phyloP scores from a whole-genome alignment of 2,888 invertebrate species.

The Cacoxenus indagator region DNA sequence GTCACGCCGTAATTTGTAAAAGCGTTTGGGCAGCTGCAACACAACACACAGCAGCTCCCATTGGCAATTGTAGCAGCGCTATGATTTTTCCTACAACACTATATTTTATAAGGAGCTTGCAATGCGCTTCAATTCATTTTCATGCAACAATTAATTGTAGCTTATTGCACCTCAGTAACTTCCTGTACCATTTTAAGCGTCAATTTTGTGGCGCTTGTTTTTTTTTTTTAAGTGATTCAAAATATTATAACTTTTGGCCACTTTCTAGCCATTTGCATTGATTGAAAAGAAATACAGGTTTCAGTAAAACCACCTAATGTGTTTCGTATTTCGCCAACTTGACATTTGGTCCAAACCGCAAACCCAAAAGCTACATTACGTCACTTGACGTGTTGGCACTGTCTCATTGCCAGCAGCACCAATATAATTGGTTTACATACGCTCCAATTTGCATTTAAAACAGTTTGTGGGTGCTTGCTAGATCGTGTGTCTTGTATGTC shows the following conservation, averaged over 20 bases:
- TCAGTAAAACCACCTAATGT: too few species aligned
- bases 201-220: too few species aligned
- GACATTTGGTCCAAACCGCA: constrained; percentile 1
- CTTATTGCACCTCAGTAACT: too few species aligned
- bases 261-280: too few species aligned
- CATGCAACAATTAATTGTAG: too few species aligned
- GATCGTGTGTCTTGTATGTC: not conserved
- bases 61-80: not conserved
- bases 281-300: too few species aligned
- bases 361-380: too few species aligned
- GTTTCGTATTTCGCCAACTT: not conserved
- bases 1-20: constrained; percentile 9
- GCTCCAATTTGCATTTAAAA: constrained; percentile 61
- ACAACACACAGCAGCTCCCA: not conserved
- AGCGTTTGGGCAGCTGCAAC: not conserved
- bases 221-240: too few species aligned
- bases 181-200: too few species aligned
- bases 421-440: constrained; percentile 28
- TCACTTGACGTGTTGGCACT: constrained; percentile 3
- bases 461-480: constrained; percentile 52
- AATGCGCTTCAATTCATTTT: not conserved
- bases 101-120: not conserved
- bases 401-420: not conserved
- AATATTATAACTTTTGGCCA: too few species aligned
- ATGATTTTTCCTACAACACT: not conserved